These are phyloP conservation scores for Andrena minutula DNA, from an alignment of 2,888 invertebrate genomes.

Conservation along the genomic window DNA sequence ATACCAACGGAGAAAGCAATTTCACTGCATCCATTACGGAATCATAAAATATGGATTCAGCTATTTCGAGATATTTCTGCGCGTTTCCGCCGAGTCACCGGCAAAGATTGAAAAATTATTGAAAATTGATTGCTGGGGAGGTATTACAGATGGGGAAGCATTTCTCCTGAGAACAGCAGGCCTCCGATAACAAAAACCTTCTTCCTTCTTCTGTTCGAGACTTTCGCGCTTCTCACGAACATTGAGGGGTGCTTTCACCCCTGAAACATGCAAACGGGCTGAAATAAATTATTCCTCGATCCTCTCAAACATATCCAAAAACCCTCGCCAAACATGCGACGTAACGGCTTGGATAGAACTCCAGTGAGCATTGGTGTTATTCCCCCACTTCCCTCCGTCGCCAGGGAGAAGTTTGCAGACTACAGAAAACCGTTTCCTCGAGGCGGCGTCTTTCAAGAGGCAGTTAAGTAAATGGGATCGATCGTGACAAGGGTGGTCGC, in stretches of 20 bases:
- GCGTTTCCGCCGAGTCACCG: constrained; percentile 35
- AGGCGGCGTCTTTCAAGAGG: constrained; percentile 51
- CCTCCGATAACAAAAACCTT: not conserved
- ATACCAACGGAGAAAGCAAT: constrained; percentile 11
- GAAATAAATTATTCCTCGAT: too few species aligned
- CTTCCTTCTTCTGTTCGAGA: not conserved
- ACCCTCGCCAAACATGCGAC: not conserved
- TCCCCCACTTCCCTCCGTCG: not conserved
- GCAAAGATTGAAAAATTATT: constrained; percentile 41
- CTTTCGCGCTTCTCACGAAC: too few species aligned
- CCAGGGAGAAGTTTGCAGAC: not conserved
- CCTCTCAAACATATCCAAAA: too few species aligned
- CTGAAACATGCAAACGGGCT: too few species aligned
- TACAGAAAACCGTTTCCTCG: constrained; percentile 44
- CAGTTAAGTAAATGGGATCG: constrained; percentile 74
- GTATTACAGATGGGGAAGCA: not conserved
- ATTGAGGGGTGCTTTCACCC: too few species aligned
- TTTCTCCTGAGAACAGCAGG: not conserved
- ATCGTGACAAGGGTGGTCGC: constrained; percentile 57
- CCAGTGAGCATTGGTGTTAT: not conserved
- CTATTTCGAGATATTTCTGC: constrained; percentile 7
- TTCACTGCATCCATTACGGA: not conserved
- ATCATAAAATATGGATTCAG: constrained; percentile 4
- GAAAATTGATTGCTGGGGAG: constrained; percentile 28
- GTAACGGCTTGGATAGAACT: constrained; percentile 2